Base-by-base conservation (phyloP, 2,888 invertebrate species). In the Andrena chrysosceles region DNA sequence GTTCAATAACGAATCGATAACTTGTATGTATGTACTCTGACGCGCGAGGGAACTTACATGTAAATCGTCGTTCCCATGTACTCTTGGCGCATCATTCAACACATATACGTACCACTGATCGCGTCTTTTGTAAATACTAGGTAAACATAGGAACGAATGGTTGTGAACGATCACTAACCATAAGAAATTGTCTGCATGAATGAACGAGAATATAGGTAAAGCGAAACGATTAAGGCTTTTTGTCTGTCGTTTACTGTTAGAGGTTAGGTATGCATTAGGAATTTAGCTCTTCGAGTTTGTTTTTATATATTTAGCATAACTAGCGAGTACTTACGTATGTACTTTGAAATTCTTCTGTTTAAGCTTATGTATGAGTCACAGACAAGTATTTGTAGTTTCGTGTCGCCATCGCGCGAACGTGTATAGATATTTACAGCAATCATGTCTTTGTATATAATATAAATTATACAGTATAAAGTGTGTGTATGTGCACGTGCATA, bases 41-140 rank as follows among this genome's bases (percentile, higher is more conserved):
- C 23, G 23, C 10, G 54, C 23, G 3, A 23, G 10, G 54, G 2
- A 54, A 54, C 29, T 20, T 31, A 64, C 35, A 31, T 20, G 31
- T 31, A 52, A 33, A 54, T 33, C 23, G 54, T 63, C 23, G 23
- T 10, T 67, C 49, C 7, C 49, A 13, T 52, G 20, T 10, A 49
- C 49, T 29, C 5, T 23, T 64, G 26, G n/a, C 64, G 64, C 42
- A 42, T 64, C 2, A 48, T 48, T 64, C 13, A 54, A 52, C 33
- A 35, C 31, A 29, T 2, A 13, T 16, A 16, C 20, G 49, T 59
- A 68, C n/a, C 31, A 35, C 54, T 29, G 6, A 23, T 56, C 23
- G 54, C 54, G 54, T 60, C 60, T 49, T 64, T 66, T 85, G 84
- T 86, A 86, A 81, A 86, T 86, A 86, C 29, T 84, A 70, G 62